Evolutionary conservation across 2,113 vertebrate genomes (phyloP).

Genomic region (Parotia lawesii): DNA sequence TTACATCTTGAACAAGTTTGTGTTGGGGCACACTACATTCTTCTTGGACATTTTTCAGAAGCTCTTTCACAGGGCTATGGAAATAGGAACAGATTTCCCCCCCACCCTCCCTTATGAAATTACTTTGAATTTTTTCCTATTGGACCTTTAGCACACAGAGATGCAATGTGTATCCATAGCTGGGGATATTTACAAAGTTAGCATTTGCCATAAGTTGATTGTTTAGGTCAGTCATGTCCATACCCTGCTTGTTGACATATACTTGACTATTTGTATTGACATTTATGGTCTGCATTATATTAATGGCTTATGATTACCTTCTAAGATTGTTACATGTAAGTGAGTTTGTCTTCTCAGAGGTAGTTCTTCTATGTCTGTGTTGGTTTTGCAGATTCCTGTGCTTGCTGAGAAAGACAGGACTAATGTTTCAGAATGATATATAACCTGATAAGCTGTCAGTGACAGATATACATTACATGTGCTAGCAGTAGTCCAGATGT

Average conservation of each 20-base stretch:
- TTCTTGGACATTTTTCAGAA: slow-evolving; percentile 49
- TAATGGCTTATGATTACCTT: slow-evolving; percentile 23
- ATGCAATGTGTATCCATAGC: slow-evolving; percentile 28
- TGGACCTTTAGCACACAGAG: neutral
- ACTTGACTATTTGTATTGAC: slow-evolving; percentile 33
- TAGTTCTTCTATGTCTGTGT: slow-evolving; percentile 6
- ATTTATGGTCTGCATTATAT: slow-evolving; percentile 34
- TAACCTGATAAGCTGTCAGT: slow-evolving; percentile 57
- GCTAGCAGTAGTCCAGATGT: slow-evolving; percentile 48
- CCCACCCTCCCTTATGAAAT: neutral
- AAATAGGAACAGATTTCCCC: slow-evolving; percentile 51
- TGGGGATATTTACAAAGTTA: slow-evolving; percentile 53
- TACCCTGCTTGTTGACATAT: neutral
- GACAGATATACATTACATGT: slow-evolving; percentile 40
- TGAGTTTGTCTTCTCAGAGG: slow-evolving; percentile 30
- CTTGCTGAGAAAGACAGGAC: slow-evolving; percentile 50
- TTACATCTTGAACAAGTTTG: slow-evolving; percentile 76
- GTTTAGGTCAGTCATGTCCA: neutral
- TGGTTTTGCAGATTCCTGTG: slow-evolving; percentile 40
- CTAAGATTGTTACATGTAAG: neutral
- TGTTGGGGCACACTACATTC: slow-evolving; percentile 43
- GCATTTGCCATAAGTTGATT: slow-evolving; percentile 5
- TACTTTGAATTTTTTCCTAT: slow-evolving; percentile 14
- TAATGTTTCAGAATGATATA: slow-evolving; percentile 66
- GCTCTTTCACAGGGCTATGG: slow-evolving; percentile 58